Percentiles rank a stretch among this genome's conserved stretches.
phyloP scores from a whole-genome alignment of 1,140 invertebrate genomes.

The Chironomus striatipennis region DNA sequence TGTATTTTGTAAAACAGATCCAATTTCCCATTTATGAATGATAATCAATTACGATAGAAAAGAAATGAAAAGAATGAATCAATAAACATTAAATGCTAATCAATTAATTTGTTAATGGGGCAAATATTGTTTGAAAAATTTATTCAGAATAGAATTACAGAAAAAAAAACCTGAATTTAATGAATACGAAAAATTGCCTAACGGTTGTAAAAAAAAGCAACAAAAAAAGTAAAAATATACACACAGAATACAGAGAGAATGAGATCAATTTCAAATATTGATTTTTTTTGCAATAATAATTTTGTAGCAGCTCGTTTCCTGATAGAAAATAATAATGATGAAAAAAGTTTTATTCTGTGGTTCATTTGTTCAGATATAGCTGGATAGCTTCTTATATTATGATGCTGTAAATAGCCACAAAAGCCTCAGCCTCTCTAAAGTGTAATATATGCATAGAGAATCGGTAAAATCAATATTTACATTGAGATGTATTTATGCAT shows the following conservation, averaged over 20 bases:
- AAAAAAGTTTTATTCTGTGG: not conserved
- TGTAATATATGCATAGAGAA: constrained; percentile 8
- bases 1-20: not conserved
- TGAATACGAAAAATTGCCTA: not conserved
- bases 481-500: constrained; percentile 9
- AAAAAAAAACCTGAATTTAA: constrained; percentile 1
- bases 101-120: constrained; percentile 8
- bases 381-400: not conserved
- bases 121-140: not conserved
- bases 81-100: not conserved
- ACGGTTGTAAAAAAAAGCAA: not conserved
- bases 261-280: constrained; percentile 3
- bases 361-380: not conserved
- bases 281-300: constrained; percentile 4
- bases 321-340: not conserved
- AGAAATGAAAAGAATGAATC: not conserved
- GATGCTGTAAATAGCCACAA: not conserved
- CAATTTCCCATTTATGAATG: not conserved
- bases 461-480: constrained; percentile 14
- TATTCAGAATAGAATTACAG: not conserved
- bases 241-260: not conserved
- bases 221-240: not conserved
- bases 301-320: not conserved
- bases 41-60: not conserved
- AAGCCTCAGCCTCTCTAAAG: constrained; percentile 5